Base-by-base conservation (phyloP, 2,797 vertebrate species). In the Typhlichthys subterraneus region DNA sequence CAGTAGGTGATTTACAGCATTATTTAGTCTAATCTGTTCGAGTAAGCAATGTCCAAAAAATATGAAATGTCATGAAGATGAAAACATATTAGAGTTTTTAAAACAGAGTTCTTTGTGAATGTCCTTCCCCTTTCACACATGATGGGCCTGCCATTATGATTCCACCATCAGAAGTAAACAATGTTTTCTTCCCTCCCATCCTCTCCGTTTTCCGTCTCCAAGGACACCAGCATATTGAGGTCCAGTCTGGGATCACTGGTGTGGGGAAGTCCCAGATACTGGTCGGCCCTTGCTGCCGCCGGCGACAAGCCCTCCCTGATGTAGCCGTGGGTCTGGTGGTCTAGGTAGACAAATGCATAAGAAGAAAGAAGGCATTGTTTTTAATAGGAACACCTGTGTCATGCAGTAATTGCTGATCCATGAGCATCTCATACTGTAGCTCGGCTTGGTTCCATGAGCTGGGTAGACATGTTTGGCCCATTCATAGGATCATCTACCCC, bases 161-260 rank as follows among this genome's bases (percentile, higher is more conserved):
- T 68, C 55, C 23, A 45, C 55, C 12, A 75, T 93, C 80, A 94
- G 59, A 94, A 91, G 73, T 93, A 94, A 70, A 94, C 92, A 14
- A 94, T 89, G 45, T 91, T 93, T 77, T 93, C 93, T 70, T 97
- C 95, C 2, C 79, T 83, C 1, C 83, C 89, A 1, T 89, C 90
- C 67, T 93, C 88, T 4, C 81, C 86, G 42, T 79, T 81, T 85
- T 93, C 92, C 0, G 79, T 85, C 5, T 94, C 91, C 80, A 91
- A 79, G 79, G 88, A 80, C 70, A 84, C 85, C 65, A 85, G 83
- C 1, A 75, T 70, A 12, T 82, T 83, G 15, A 84, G 79, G 74
- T 69, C 85, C 55, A 90, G 84, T 58, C 84, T 75, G 45, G 79
- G 52, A 0, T 93, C 90, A 23, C 50, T 31, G 23, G 73, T 73